Percentiles rank a stretch among this genome's conserved stretches.
Evolutionary conservation across 2,113 vertebrate genomes (phyloP).

Genomic region (Entelurus aequoreus): DNA sequence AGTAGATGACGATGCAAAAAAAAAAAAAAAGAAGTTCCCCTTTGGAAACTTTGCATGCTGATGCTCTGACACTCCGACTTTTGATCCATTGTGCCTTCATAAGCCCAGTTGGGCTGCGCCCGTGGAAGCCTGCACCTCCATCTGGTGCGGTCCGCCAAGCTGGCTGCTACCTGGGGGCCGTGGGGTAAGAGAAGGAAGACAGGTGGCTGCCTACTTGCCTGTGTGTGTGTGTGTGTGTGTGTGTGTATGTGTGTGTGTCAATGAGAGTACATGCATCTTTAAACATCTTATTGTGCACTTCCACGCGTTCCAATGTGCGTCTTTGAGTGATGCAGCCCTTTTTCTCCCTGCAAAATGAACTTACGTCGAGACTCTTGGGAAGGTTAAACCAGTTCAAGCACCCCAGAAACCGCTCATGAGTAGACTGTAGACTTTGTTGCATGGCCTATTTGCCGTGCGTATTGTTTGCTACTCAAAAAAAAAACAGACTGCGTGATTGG

Average conservation of each 20-base stretch:
- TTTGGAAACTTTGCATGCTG: constrained; percentile 2
- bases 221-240: not conserved
- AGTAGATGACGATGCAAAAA: no score
- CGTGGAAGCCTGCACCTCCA: constrained; percentile 27
- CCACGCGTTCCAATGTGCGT: constrained; percentile 3
- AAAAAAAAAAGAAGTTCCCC: no score
- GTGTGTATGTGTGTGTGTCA: not conserved
- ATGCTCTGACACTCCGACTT: not conserved
- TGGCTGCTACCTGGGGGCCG: constrained; percentile 29
- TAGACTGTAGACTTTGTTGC: constrained; percentile 25
- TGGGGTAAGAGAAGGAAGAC: constrained; percentile 19
- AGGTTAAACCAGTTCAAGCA: constrained; percentile 52
- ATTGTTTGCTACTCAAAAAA: constrained; percentile 29
- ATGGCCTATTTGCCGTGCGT: constrained; percentile 34
- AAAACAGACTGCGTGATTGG: not conserved
- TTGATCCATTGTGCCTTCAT: constrained; percentile 30
- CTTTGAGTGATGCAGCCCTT: constrained; percentile 6
- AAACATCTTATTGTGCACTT: constrained; percentile 6
- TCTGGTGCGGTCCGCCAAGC: constrained; percentile 31
- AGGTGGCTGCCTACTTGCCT: constrained; percentile 33
- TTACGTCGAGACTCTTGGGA: constrained; percentile 34
- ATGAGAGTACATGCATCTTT: not conserved
- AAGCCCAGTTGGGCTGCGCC: constrained; percentile 24
- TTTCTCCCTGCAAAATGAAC: constrained; percentile 29
- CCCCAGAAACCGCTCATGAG: constrained; percentile 25